Percentiles rank a stretch among this genome's conserved stretches.
Conservation (phyloP, 2,113 vertebrate species). For the Tragelaphus strepsiceros region DNA sequence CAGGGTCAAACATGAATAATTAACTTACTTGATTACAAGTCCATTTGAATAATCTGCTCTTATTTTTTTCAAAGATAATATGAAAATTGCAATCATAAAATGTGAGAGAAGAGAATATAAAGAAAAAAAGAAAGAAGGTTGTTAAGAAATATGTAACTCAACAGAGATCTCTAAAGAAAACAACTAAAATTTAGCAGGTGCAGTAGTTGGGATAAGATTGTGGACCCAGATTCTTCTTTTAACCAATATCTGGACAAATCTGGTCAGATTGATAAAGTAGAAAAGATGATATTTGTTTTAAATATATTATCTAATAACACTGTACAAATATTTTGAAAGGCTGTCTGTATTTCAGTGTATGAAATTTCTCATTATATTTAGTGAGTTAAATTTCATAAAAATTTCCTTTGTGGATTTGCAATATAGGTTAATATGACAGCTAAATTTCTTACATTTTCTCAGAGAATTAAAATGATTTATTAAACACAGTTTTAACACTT, state of each 20-base stretch:
- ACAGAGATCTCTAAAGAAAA: not conserved
- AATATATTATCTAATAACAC: not conserved
- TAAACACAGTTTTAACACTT: not conserved
- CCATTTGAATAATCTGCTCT: not conserved
- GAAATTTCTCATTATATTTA: not conserved
- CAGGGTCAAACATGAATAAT: not conserved
- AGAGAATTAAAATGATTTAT: slow-evolving; percentile 30
- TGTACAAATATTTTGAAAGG: not conserved
- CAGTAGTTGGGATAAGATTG: not conserved
- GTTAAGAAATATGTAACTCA: not conserved
- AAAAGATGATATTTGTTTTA: not conserved
- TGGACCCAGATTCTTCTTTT: not conserved
- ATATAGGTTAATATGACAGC: not conserved
- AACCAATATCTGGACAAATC: not conserved
- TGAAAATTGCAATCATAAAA: not conserved
- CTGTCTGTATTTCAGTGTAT: not conserved
- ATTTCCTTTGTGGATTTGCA: not conserved
- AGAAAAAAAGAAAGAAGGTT: not conserved
- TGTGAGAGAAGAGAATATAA: not conserved
- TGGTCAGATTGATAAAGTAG: not conserved
- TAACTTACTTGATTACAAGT: not conserved
- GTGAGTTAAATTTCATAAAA: not conserved
- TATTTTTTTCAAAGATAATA: not conserved
- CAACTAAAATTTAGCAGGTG: not conserved
- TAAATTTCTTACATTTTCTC: not conserved